Percentiles rank a stretch among this genome's conserved stretches.
Conservation (phyloP, 2,113 vertebrate species). For the Salvelinus sp. region DNA sequence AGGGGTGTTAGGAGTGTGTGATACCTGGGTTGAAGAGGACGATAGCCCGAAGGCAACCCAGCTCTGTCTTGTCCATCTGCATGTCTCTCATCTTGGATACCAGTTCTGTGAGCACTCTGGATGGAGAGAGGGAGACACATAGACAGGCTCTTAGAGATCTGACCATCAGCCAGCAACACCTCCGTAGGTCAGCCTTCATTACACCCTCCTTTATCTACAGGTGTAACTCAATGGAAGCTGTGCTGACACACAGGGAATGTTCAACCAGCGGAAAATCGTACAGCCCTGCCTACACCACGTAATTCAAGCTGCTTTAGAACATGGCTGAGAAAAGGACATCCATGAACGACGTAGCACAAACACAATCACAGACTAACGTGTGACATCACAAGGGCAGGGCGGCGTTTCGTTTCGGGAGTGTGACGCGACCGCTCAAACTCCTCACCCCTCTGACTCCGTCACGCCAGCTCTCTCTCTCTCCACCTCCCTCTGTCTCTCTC, state of each 20-base stretch:
- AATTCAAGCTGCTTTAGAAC: slow-evolving; percentile 58
- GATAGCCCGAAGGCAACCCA: slow-evolving; percentile 95
- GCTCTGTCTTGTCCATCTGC: slow-evolving; percentile 99
- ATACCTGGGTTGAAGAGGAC: slow-evolving; percentile 97
- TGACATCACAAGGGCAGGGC: slow-evolving; percentile 25
- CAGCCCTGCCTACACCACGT: slow-evolving; percentile 36
- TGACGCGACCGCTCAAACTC: slow-evolving; percentile 37
- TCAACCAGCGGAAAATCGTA: slow-evolving; percentile 56
- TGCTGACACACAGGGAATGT: slow-evolving; percentile 25
- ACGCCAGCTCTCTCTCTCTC: too few species aligned
- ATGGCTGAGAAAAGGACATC: slow-evolving; percentile 48
- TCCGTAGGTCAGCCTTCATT: background rate
- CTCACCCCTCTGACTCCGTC: slow-evolving; percentile 20
- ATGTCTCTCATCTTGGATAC: slow-evolving; percentile 99
- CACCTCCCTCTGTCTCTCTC: too few species aligned
- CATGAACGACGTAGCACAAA: slow-evolving; percentile 48
- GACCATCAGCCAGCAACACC: background rate
- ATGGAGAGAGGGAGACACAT: slow-evolving; percentile 7
- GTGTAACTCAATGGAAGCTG: background rate
- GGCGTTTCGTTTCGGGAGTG: slow-evolving; percentile 2
- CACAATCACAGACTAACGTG: slow-evolving; percentile 36
- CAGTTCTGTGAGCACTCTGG: slow-evolving; percentile 94
- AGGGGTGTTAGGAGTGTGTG: background rate
- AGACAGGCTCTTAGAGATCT: slow-evolving; percentile 22
- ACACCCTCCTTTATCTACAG: slow-evolving; percentile 5